These are phyloP conservation scores for Phrynosoma blainvillii DNA, from an alignment of 2,113 vertebrate genomes.

Conservation along the genomic window DNA sequence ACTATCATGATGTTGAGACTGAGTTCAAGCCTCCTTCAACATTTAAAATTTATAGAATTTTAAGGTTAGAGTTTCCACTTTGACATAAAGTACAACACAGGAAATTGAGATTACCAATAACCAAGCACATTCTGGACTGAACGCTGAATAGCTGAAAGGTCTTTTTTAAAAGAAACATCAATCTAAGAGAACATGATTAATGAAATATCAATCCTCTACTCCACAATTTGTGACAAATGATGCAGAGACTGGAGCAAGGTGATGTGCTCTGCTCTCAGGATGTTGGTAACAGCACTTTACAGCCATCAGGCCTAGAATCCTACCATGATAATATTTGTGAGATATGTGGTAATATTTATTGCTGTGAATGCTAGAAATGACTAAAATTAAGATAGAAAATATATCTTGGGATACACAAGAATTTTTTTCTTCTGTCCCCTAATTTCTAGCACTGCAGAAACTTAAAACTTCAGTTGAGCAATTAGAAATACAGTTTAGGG, in stretches of 20 bases:
- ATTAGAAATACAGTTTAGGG: no score
- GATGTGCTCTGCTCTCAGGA: not conserved
- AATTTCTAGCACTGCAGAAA: no score
- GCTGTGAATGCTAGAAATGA: not conserved
- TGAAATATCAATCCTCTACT: no score
- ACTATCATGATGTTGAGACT: not conserved
- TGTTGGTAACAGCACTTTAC: not conserved
- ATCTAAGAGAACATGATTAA: not conserved
- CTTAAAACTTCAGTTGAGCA: no score
- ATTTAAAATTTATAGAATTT: constrained; percentile 12
- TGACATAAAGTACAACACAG: not conserved
- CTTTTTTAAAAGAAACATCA: not conserved
- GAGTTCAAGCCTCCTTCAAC: not conserved
- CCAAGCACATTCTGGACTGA: not conserved
- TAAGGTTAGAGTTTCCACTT: not conserved
- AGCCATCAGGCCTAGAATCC: not conserved
- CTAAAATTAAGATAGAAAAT: not conserved
- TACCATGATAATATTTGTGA: not conserved
- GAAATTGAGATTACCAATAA: not conserved
- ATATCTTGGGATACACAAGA: not conserved
- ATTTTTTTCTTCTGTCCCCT: no score
- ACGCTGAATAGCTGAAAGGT: not conserved
- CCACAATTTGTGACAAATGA: not conserved
- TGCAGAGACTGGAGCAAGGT: not conserved
- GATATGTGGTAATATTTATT: not conserved